Evolutionary conservation across 2,888 invertebrate species (phyloP).

Genomic region (Troilus luridus): DNA sequence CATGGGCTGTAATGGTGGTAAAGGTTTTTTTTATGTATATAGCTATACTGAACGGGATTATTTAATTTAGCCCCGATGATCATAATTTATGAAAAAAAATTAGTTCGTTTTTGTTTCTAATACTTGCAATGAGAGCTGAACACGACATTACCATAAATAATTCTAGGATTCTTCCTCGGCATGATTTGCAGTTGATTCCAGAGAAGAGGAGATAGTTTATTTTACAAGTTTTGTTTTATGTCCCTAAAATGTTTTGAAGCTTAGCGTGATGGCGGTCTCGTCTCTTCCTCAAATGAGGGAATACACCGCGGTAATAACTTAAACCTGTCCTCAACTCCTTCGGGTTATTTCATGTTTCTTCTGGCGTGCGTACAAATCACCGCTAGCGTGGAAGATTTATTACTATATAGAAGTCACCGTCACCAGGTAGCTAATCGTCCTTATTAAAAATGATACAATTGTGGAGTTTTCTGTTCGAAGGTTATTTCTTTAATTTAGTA

Average conservation of each 20-base stretch:
- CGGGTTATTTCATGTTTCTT: slow-evolving; percentile 9
- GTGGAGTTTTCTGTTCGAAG: no score
- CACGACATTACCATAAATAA: background rate
- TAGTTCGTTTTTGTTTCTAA: no score
- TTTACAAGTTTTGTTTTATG: slow-evolving; percentile 8
- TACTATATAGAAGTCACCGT: background rate
- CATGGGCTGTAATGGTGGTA: no score
- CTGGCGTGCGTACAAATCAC: slow-evolving; percentile 6
- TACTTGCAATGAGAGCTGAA: background rate
- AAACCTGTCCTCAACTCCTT: background rate
- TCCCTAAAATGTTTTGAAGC: background rate
- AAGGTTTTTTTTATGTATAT: no score
- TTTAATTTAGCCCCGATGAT: background rate
- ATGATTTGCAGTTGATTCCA: background rate
- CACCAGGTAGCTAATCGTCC: background rate
- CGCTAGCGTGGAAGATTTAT: background rate
- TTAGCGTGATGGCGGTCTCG: background rate
- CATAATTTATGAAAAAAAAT: background rate
- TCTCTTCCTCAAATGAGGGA: background rate
- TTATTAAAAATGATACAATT: background rate
- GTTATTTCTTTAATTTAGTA: no score
- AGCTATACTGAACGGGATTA: no score
- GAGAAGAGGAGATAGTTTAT: background rate
- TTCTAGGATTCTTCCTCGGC: background rate
- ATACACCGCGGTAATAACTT: background rate